phyloP scores from a whole-genome alignment of 2,113 vertebrate species.

The Prunella himalayana region DNA sequence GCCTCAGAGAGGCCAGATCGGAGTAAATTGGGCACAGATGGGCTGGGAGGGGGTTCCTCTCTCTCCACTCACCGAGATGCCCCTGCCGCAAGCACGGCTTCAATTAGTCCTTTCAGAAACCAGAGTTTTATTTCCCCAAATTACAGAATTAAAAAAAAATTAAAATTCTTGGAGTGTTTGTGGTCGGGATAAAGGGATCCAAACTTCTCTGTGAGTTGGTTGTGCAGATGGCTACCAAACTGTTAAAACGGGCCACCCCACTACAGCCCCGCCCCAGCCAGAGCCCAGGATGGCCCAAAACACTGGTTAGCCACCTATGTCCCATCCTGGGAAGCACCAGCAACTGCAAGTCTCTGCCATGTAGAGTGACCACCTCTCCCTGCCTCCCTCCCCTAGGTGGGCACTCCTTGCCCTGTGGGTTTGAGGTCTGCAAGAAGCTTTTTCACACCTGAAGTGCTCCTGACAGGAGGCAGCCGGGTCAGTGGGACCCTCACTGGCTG shows the following conservation, averaged over 20 bases:
- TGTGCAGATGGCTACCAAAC: conserved; percentile 61
- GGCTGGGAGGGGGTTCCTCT: conserved; percentile 66
- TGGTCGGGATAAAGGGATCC: conserved; percentile 64
- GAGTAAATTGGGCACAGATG: conserved; percentile 97
- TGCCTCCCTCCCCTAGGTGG: neutral
- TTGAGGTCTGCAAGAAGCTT: neutral
- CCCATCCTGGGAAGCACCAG: neutral
- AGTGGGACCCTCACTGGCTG: neutral
- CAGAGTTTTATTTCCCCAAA: conserved; percentile 71
- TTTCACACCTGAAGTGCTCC: neutral
- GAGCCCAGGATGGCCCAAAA: neutral
- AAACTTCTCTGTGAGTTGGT: conserved; percentile 9
- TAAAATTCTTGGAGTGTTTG: conserved; percentile 70
- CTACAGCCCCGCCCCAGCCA: neutral
- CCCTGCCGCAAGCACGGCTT: conserved; percentile 74
- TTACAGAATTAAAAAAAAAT: conserved; percentile 71
- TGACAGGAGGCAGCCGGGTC: neutral
- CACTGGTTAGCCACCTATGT: neutral
- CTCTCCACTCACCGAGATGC: conserved; percentile 65
- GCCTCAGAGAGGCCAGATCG: conserved; percentile 74
- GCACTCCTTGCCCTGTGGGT: neutral
- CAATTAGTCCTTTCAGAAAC: conserved; percentile 72
- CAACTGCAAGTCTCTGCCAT: neutral
- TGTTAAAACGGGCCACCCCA: conserved; percentile 52
- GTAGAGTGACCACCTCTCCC: neutral